Evolutionary conservation across 1,140 invertebrate species (phyloP).

Genomic region (Venustaconcha ellipsiformis): DNA sequence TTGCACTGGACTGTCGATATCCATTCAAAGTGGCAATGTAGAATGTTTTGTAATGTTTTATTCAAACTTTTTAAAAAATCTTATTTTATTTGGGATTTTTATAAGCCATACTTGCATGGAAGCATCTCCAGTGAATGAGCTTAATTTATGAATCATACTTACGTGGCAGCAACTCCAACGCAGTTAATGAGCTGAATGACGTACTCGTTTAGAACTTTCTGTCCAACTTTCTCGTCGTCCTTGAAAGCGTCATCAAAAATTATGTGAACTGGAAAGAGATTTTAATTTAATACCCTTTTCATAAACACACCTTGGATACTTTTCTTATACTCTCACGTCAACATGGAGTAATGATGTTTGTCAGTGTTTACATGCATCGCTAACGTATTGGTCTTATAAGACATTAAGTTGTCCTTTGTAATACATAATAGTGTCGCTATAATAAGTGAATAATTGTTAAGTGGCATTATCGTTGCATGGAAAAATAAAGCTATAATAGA

Average conservation of each 20-base stretch:
- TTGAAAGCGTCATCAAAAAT: conserved; percentile 98
- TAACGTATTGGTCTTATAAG: not conserved
- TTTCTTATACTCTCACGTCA: not conserved
- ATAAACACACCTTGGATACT: not conserved
- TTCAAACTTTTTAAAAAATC: too few relatives aligned
- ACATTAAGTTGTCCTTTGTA: conserved; percentile 2
- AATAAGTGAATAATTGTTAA: too few relatives aligned
- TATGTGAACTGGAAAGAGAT: conserved; percentile 81
- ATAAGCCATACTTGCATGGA: not conserved
- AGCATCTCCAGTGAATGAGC: not conserved
- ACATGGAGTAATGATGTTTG: too few relatives aligned
- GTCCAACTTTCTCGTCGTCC: conserved; percentile 90
- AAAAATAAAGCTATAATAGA: too few relatives aligned
- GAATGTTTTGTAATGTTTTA: too few relatives aligned
- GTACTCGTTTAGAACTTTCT: conserved; percentile 96
- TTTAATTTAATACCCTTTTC: not conserved
- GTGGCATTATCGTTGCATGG: too few relatives aligned
- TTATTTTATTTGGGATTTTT: not conserved
- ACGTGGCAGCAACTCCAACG: conserved; percentile 91
- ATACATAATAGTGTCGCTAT: not conserved
- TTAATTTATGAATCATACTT: conserved; percentile 4
- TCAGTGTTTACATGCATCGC: too few relatives aligned
- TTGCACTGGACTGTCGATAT: too few relatives aligned
- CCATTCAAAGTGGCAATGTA: too few relatives aligned
- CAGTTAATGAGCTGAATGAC: conserved; percentile 91